phyloP scores from a whole-genome alignment of 2,888 invertebrate genomes.

The Apamea monoglypha region DNA sequence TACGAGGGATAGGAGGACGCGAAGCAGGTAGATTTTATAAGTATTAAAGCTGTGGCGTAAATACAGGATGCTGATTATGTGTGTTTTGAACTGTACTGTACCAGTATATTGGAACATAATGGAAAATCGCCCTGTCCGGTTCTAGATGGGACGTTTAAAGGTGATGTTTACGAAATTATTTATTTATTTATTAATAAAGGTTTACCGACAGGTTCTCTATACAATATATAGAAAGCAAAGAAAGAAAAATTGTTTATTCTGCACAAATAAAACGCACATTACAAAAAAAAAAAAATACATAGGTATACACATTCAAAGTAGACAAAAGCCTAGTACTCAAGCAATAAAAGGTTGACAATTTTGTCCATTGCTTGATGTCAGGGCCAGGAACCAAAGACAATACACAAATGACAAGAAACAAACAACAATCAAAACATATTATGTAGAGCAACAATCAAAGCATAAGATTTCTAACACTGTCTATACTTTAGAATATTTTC shows the following conservation, averaged over 20 bases:
- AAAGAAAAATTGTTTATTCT: neutral
- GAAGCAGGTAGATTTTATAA: slow-evolving; percentile 34
- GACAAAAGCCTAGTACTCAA: too few species aligned
- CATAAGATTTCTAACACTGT: neutral
- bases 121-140: neutral
- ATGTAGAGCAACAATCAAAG: too few species aligned
- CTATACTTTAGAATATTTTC: neutral
- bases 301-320: too few species aligned
- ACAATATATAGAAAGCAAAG: neutral
- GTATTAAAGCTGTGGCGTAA: neutral
- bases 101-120: neutral
- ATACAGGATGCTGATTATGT: neutral
- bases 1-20: slow-evolving; percentile 22
- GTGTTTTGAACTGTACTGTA: neutral
- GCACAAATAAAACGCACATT: too few species aligned
- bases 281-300: too few species aligned
- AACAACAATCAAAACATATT: neutral
- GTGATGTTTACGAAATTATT: neutral
- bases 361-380: too few species aligned
- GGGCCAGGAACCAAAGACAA: too few species aligned
- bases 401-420: too few species aligned
- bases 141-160: neutral
- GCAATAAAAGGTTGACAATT: too few species aligned
- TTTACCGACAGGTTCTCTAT: neutral
- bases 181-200: neutral